These are phyloP conservation scores for Carassius auratus DNA, from an alignment of 2,113 vertebrate species.

Conservation along the genomic window DNA sequence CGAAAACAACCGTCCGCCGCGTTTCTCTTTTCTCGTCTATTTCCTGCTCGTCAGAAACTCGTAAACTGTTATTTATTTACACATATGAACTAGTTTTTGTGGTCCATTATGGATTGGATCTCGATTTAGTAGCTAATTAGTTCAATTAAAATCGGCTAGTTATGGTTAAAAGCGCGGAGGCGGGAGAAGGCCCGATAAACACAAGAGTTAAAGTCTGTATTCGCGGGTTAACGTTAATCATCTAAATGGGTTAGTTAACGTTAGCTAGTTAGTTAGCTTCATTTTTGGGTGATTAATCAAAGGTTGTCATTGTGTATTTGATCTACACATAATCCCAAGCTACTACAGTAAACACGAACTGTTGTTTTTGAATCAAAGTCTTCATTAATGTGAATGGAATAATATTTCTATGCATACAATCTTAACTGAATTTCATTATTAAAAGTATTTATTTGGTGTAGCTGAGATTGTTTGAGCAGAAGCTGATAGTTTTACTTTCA, in stretches of 20 bases:
- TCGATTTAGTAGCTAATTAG: slow-evolving; percentile 1
- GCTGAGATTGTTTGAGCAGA: not conserved
- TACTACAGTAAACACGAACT: not conserved
- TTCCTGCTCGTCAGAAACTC: slow-evolving; percentile 24
- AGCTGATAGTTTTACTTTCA: not conserved
- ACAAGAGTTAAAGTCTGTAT: not conserved
- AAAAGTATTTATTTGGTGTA: too few species aligned
- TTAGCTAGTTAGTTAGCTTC: too few species aligned
- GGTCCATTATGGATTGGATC: not conserved
- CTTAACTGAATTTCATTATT: too few species aligned
- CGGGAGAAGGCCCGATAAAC: slow-evolving; percentile 20
- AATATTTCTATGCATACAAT: too few species aligned
- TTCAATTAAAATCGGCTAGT: not conserved
- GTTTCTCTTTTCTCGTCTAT: slow-evolving; percentile 1
- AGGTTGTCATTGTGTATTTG: not conserved
- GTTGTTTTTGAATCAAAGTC: too few species aligned
- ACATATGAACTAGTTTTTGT: not conserved
- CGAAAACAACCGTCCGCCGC: not conserved
- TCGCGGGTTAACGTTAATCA: not conserved
- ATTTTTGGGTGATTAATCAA: too few species aligned
- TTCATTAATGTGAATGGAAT: too few species aligned
- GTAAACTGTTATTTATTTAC: not conserved
- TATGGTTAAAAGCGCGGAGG: not conserved
- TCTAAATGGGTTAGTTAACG: not conserved
- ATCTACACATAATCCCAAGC: not conserved